Conservation (phyloP, 2,113 vertebrate genomes). For the Aegypius monachus region DNA sequence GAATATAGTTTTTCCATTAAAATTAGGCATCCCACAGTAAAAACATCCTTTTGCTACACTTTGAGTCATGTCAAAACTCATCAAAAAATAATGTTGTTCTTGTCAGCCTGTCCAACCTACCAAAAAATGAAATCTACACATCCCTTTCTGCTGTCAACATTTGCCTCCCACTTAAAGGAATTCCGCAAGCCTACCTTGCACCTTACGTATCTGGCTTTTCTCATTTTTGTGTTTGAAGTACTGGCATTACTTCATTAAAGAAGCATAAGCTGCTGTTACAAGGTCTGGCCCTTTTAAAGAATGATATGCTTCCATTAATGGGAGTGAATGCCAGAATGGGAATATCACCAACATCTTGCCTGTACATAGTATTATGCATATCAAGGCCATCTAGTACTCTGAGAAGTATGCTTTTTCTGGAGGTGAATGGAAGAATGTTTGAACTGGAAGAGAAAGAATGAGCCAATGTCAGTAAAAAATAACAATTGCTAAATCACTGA, state of each 20-base stretch:
- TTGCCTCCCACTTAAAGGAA: neutral
- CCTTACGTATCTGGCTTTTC: neutral
- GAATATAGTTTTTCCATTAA: slow-evolving; percentile 29
- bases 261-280: neutral
- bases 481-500: neutral
- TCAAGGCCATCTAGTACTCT: neutral
- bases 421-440: neutral
- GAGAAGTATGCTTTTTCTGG: neutral
- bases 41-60: slow-evolving; percentile 22
- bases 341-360: neutral
- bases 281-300: neutral
- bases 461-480: neutral
- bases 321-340: neutral
- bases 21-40: slow-evolving; percentile 15
- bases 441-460: neutral
- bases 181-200: neutral
- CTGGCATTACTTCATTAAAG: neutral
- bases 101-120: slow-evolving; percentile 20
- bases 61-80: slow-evolving; percentile 54
- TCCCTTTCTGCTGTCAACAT: slow-evolving; percentile 4
- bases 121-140: slow-evolving; percentile 24
- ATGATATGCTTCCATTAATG: neutral
- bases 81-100: slow-evolving; percentile 40
- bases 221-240: neutral
- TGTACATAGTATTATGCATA: neutral